Percentiles rank a stretch among this genome's conserved stretches.
These are phyloP conservation scores for Pogoniulus pusillus DNA, from an alignment of 2,797 vertebrate genomes.

Conservation along the genomic window DNA sequence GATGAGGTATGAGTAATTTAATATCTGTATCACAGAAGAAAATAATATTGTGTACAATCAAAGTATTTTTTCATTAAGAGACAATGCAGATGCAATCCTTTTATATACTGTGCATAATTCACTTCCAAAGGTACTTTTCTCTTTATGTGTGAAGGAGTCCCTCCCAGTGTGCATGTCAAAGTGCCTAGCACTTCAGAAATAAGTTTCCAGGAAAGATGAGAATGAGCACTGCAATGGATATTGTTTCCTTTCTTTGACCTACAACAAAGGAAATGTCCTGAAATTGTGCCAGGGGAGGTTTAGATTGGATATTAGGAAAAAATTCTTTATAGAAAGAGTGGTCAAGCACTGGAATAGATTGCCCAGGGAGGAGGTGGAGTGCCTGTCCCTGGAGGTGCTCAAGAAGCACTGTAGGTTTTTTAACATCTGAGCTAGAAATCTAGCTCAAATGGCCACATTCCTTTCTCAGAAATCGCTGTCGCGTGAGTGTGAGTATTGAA, in stretches of 20 bases:
- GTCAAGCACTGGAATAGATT: too few species aligned
- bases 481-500: background rate
- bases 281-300: too few species aligned
- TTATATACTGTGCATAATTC: background rate
- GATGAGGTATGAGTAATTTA: background rate
- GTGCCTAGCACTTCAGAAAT: background rate
- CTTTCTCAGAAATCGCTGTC: background rate
- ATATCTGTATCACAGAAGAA: background rate
- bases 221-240: background rate
- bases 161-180: background rate
- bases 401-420: too few species aligned
- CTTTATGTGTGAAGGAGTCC: background rate
- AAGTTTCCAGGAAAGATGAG: background rate
- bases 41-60: background rate
- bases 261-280: background rate
- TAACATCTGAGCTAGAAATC: too few species aligned
- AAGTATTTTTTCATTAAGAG: background rate
- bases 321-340: too few species aligned
- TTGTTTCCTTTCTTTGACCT: background rate
- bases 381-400: too few species aligned
- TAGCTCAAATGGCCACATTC: too few species aligned
- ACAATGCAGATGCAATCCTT: background rate
- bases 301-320: too few species aligned
- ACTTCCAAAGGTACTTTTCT: background rate
- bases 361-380: too few species aligned